phyloP scores from a whole-genome alignment of 2,113 vertebrate species.

The Cyanoramphus novaezelandiae region DNA sequence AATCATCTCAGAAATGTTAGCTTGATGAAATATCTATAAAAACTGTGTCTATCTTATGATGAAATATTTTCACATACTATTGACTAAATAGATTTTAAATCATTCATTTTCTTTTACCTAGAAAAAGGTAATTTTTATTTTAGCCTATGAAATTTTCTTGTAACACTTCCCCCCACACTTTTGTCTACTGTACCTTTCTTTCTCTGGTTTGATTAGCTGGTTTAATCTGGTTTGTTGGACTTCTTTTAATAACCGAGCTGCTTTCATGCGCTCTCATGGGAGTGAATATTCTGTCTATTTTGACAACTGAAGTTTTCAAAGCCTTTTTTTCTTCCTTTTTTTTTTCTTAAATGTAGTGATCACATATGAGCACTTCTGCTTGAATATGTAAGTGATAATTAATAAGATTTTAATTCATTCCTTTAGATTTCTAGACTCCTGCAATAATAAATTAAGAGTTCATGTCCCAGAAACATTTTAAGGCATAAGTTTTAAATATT shows the following conservation, averaged over 20 bases:
- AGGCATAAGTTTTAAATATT: not conserved
- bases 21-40: not conserved
- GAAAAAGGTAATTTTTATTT: not conserved
- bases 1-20: not conserved
- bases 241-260: not conserved
- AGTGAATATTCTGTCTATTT: not conserved
- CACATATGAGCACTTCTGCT: fast-evolving
- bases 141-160: not conserved
- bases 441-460: not conserved
- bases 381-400: not conserved
- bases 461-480: not conserved
- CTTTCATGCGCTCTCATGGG: not conserved
- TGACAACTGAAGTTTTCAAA: not conserved
- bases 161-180: fast-evolving
- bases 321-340: not conserved
- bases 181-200: not conserved
- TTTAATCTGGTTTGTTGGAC: not conserved
- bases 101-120: not conserved
- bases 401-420: not conserved
- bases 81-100: not conserved
- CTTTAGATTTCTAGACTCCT: not conserved
- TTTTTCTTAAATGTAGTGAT: not conserved
- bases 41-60: not conserved
- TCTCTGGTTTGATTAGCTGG: not conserved
- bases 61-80: not conserved